A percentile compares a stretch with the other conserved stretches of the same genome.
phyloP scores from a whole-genome alignment of 1,140 invertebrate species.

The Parapsyche elsis region DNA sequence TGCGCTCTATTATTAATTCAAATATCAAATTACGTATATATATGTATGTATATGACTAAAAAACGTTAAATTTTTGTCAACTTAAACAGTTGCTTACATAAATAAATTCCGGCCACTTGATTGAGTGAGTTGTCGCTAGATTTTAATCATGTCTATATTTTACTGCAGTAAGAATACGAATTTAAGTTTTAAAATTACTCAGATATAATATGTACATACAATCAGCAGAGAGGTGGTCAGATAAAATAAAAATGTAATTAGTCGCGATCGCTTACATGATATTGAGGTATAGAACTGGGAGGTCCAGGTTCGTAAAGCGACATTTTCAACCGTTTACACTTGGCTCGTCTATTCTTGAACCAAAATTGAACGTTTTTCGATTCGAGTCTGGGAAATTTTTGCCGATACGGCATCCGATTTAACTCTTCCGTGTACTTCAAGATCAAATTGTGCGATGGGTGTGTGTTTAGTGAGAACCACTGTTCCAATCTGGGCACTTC shows the following conservation, averaged over 20 bases:
- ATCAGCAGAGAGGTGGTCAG: too few relatives aligned
- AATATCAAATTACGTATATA: too few relatives aligned
- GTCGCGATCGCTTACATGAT: slow-evolving; percentile 56
- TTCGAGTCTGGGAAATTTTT: slow-evolving; percentile 95
- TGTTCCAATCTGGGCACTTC: slow-evolving; percentile 96
- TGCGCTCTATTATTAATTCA: background rate
- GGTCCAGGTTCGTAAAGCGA: slow-evolving; percentile 76
- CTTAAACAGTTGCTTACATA: background rate
- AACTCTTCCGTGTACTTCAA: slow-evolving; percentile 96
- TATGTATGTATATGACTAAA: background rate
- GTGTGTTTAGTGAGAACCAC: slow-evolving; percentile 98
- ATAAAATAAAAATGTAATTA: slow-evolving; percentile 39
- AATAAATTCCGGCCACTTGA: too few relatives aligned
- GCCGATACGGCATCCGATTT: slow-evolving; percentile 93
- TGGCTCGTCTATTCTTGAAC: slow-evolving; percentile 96
- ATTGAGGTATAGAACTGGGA: slow-evolving; percentile 61
- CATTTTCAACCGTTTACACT: slow-evolving; percentile 94
- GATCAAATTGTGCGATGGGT: slow-evolving; percentile 96
- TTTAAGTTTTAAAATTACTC: too few relatives aligned
- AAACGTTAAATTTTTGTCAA: background rate
- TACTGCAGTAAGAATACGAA: too few relatives aligned
- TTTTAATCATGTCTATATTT: too few relatives aligned
- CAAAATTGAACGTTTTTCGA: slow-evolving; percentile 98
- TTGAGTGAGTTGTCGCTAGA: too few relatives aligned
- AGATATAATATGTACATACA: background rate